phyloP scores from a whole-genome alignment of 2,113 vertebrate species.

The Cavia porcellus region DNA sequence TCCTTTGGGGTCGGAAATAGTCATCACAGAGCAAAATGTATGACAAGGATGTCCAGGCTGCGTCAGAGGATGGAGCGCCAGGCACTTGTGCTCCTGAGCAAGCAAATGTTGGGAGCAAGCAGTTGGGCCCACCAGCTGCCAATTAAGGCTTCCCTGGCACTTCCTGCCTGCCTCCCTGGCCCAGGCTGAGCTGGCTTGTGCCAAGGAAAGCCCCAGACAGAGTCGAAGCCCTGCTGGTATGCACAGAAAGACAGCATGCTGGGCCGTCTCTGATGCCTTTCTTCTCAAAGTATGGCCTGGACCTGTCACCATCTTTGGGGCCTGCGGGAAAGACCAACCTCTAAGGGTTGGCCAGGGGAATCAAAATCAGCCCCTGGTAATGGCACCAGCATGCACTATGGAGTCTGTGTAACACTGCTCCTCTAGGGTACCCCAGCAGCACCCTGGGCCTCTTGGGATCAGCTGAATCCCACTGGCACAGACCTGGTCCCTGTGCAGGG shows the following conservation, averaged over 20 bases:
- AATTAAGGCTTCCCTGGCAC: background rate
- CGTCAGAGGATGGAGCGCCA: background rate
- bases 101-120: too few species aligned
- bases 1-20: background rate
- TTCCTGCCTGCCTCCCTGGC: background rate
- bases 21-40: background rate
- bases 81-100: too few species aligned
- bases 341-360: background rate
- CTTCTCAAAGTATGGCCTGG: background rate
- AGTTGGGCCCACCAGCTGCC: fast-evolving
- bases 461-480: background rate
- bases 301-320: background rate
- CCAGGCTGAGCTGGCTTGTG: too few species aligned
- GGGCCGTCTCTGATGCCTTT: fast-evolving
- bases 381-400: background rate
- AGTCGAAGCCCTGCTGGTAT: fast-evolving
- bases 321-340: too few species aligned
- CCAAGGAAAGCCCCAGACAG: background rate
- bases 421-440: background rate
- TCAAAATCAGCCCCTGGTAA: background rate
- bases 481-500: background rate
- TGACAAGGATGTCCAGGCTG: fast-evolving
- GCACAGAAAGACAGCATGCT: fast-evolving
- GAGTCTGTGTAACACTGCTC: background rate
- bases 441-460: background rate